Percentiles rank a stretch among this genome's conserved stretches.
These are phyloP conservation scores for Plagodis dolabraria DNA, from an alignment of 2,888 invertebrate species.

Conservation along the genomic window DNA sequence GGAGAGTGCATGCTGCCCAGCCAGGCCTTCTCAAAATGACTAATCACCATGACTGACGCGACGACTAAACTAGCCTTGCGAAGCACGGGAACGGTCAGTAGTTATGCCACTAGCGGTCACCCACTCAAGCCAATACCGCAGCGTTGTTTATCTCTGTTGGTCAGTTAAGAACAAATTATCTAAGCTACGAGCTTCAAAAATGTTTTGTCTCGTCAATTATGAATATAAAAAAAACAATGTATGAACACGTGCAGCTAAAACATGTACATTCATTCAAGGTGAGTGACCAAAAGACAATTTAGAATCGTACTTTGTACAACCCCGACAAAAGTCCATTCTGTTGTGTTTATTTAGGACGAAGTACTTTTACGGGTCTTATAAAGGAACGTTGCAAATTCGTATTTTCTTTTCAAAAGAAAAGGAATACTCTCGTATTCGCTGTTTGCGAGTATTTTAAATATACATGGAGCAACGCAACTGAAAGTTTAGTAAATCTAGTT, in stretches of 20 bases:
- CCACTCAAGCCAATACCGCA: no score
- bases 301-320: constrained; percentile 20
- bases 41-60: no score
- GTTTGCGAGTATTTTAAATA: constrained; percentile 9
- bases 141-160: no score
- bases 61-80: no score
- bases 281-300: constrained; percentile 26
- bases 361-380: constrained; percentile 20
- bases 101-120: no score
- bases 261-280: constrained; percentile 25
- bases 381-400: constrained; percentile 20
- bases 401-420: constrained; percentile 23
- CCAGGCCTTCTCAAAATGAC: no score
- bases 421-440: constrained; percentile 12
- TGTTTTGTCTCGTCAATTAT: no score
- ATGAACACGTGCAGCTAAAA: no score
- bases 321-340: constrained; percentile 35
- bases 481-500: not conserved
- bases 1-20: no score
- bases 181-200: no score
- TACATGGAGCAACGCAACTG: not conserved
- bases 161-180: no score
- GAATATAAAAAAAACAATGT: not conserved
- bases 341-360: constrained; percentile 37
- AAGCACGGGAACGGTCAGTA: no score